These are phyloP conservation scores for Premnoplex brunnescens DNA, from an alignment of 2,797 vertebrate genomes.

Conservation along the genomic window DNA sequence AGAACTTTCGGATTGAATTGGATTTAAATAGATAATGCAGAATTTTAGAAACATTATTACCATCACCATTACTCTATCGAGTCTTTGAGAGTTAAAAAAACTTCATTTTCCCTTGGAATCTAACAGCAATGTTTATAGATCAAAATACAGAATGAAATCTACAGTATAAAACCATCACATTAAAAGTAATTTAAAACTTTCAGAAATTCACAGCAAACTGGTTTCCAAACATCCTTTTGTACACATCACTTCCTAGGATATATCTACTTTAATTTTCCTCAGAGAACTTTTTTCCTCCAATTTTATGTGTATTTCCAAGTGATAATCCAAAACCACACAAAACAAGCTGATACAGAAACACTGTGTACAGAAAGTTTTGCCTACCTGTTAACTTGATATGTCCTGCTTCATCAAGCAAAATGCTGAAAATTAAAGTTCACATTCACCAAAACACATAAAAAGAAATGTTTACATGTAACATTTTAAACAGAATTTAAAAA, in stretches of 20 bases:
- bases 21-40: not conserved
- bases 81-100: not conserved
- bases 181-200: not conserved
- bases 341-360: not conserved
- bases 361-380: not conserved
- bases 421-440: conserved; percentile 92
- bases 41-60: not conserved
- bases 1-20: not conserved
- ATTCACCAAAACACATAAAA: conserved; percentile 82
- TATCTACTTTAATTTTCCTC: not conserved
- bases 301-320: not conserved
- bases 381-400: conserved; percentile 99
- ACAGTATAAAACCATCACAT: not conserved
- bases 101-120: not conserved
- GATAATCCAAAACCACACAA: not conserved
- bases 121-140: not conserved
- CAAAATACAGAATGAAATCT: not conserved
- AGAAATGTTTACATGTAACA: conserved; percentile 61
- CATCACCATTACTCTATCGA: not conserved
- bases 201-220: not conserved
- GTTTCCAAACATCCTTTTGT: not conserved
- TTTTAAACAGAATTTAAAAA: not conserved
- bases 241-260: not conserved
- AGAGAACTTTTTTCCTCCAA: not conserved
- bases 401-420: conserved; percentile 99